Base-by-base conservation (phyloP, 1,140 invertebrate genomes). In the Brachionus koreanus region DNA sequence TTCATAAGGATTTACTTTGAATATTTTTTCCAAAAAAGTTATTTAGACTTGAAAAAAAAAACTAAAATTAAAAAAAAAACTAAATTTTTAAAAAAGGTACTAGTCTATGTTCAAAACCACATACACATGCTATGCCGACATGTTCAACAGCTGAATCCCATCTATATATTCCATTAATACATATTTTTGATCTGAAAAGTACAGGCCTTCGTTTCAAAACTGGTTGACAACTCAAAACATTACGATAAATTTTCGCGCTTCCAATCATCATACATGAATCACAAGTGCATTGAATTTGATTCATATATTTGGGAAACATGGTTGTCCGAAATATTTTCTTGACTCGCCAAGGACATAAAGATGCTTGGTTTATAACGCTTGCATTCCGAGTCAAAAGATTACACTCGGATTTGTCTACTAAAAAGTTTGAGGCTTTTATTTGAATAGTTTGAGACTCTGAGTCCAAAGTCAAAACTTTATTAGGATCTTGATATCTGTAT, bases 71-170 rank as follows among this genome's bases (percentile, higher is more conserved):
- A 57, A 57, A 57, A 57, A 57, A 29, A 29, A 29, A 29, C 29
- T 57, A 57, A 57, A 57, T 57, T 69, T 69, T 69, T 69, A 39
- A 69, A 69, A 69, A 37, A 37, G 33, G 65, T 69, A 37, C 65
- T 37, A 69, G 65, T 69, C 3, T 37, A 39, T 69, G 39, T 4
- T 69, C 35, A 19, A 69, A 19, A 39, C 65, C 65, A 69, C 65
- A 69, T 37, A 69, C 65, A 43, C 65, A 69, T 19, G 65, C 65
- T 19, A 69, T 16, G 37, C 65, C 65, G 9, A 69, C 35, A 69
- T 69, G 65, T 69, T 69, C 65, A 16, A 69, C 65, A 16, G 65
- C 16, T 16, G 37, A 39, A 69, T 69, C 65, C 65, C 65, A 69
- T 69, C 16, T 69, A 39, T 23, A 69, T 19, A 39, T 37, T 16